phyloP scores from a whole-genome alignment of 2,888 invertebrate genomes.

The Branchellion lobata region DNA sequence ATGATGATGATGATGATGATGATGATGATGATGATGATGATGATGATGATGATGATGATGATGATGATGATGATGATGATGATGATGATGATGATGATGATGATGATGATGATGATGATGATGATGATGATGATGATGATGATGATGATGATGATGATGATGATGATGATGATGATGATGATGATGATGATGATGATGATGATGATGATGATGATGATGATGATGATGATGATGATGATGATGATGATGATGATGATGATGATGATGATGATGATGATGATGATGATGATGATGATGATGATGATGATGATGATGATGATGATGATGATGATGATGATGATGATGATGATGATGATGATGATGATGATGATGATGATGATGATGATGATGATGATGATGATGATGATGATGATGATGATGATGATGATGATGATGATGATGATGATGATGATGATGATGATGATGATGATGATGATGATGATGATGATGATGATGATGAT shows the following conservation, averaged over 20 bases:
- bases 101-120: slow-evolving; percentile 40
- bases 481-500: slow-evolving; percentile 27
- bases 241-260: slow-evolving; percentile 48
- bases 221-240: slow-evolving; percentile 47
- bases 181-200: slow-evolving; percentile 46
- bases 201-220: slow-evolving; percentile 48
- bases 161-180: slow-evolving; percentile 39
- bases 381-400: slow-evolving; percentile 44
- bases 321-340: slow-evolving; percentile 47
- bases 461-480: slow-evolving; percentile 29
- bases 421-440: slow-evolving; percentile 26
- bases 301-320: slow-evolving; percentile 49
- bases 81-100: slow-evolving; percentile 35
- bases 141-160: slow-evolving; percentile 41
- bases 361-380: slow-evolving; percentile 46
- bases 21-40: slow-evolving; percentile 9
- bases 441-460: slow-evolving; percentile 35
- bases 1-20: slow-evolving; percentile 13
- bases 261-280: slow-evolving; percentile 48
- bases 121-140: slow-evolving; percentile 42
- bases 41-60: slow-evolving; percentile 33
- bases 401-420: slow-evolving; percentile 33
- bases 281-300: slow-evolving; percentile 49
- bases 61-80: slow-evolving; percentile 42
- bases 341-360: slow-evolving; percentile 46